Conservation (phyloP, 2,113 vertebrate genomes). For the Plecotus auritus region DNA sequence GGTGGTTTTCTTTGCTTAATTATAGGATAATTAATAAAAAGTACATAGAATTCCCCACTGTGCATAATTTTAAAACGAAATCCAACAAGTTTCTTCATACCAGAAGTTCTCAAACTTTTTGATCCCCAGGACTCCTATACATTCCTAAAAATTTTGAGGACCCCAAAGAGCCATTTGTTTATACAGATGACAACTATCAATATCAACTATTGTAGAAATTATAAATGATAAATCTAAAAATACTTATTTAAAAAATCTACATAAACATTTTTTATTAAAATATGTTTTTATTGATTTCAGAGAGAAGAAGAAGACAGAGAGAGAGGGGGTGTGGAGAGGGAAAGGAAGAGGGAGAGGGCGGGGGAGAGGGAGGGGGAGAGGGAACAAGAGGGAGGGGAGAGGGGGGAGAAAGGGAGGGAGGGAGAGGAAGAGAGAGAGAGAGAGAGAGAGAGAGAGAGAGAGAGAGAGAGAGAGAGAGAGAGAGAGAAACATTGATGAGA, state of each 20-base stretch:
- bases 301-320: no score
- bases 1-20: not conserved
- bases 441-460: fast-evolving
- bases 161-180: not conserved
- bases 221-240: not conserved
- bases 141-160: not conserved
- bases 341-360: no score
- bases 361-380: no score
- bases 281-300: no score
- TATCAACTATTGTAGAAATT: not conserved
- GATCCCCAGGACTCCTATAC: not conserved
- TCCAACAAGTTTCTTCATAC: not conserved
- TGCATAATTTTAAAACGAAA: not conserved
- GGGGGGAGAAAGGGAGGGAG: fast-evolving
- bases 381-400: no score
- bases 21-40: not conserved
- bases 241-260: not conserved
- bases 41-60: not conserved
- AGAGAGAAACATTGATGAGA: no score
- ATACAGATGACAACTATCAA: not conserved
- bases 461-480: no score
- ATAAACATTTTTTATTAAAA: not conserved
- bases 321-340: no score
- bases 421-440: no score
- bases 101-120: not conserved